phyloP scores from a whole-genome alignment of 2,113 vertebrate genomes.

The Columba janthina region DNA sequence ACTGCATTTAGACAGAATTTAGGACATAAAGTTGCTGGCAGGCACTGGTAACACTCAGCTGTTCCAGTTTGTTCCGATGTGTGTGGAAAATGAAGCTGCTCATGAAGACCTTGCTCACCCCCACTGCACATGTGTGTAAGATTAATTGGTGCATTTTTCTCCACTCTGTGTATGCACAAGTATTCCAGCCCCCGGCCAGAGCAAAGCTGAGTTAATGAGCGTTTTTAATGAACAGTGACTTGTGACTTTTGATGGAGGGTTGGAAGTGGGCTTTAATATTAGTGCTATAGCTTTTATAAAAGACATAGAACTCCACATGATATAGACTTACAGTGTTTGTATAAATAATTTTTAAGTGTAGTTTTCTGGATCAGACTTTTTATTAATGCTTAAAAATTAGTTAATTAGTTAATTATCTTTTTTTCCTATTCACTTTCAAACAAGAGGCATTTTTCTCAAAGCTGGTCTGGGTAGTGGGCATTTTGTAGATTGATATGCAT shows the following conservation, averaged over 20 bases:
- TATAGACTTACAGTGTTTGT: background rate
- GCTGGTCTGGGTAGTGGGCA: background rate
- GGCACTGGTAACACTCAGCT: conserved; percentile 26
- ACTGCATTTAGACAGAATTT: conserved; percentile 9
- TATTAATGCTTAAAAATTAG: background rate
- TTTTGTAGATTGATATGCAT: background rate
- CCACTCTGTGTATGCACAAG: background rate
- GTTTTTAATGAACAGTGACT: conserved; percentile 60
- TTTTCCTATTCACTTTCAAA: background rate
- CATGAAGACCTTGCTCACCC: background rate
- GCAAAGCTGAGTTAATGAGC: conserved; percentile 55
- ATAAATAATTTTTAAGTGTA: conserved; percentile 16
- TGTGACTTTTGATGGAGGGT: conserved; percentile 19
- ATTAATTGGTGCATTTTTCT: conserved; percentile 53
- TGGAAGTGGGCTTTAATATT: background rate
- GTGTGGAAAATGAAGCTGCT: conserved; percentile 31
- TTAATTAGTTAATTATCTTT: background rate
- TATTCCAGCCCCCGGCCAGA: conserved; percentile 26
- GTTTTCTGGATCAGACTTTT: background rate
- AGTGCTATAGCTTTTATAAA: background rate
- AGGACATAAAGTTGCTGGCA: conserved; percentile 56
- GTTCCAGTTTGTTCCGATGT: conserved; percentile 37
- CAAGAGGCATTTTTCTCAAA: background rate
- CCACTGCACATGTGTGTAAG: conserved; percentile 30
- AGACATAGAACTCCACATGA: background rate